Evolutionary conservation across 2,888 invertebrate species (phyloP).

Genomic region (Mythimna pallens): DNA sequence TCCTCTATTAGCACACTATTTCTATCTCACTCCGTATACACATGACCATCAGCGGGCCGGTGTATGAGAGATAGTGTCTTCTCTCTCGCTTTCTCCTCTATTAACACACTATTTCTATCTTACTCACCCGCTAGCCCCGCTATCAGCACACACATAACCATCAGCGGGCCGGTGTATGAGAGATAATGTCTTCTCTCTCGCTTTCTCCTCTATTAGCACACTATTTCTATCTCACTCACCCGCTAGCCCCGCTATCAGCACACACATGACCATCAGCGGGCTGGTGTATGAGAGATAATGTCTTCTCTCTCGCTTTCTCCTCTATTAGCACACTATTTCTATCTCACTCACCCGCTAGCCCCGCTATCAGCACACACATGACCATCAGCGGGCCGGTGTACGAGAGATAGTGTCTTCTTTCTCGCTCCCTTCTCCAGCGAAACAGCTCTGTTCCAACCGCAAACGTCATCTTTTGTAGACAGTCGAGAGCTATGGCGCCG

Average conservation of each 20-base stretch:
- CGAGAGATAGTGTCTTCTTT: conserved; percentile 93
- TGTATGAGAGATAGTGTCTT: too few species aligned
- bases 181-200: too few species aligned
- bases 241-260: conserved; percentile 74
- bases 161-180: too few species aligned
- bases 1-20: too few species aligned
- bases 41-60: too few species aligned
- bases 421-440: conserved; percentile 78
- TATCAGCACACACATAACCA: background rate
- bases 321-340: conserved; percentile 27
- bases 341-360: conserved; percentile 82
- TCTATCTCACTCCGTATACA: too few species aligned
- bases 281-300: conserved; percentile 79
- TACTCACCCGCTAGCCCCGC: background rate
- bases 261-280: conserved; percentile 92
- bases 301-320: conserved; percentile 32
- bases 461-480: conserved; percentile 93
- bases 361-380: conserved; percentile 90
- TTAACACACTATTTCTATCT: conserved; percentile 33
- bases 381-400: conserved; percentile 94
- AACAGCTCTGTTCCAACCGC: conserved; percentile 79
- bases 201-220: conserved; percentile 31
- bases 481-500: conserved; percentile 95
- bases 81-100: too few species aligned
- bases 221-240: background rate